Conservation (phyloP, 1,140 invertebrate genomes). For the Eubasilissa regina region DNA sequence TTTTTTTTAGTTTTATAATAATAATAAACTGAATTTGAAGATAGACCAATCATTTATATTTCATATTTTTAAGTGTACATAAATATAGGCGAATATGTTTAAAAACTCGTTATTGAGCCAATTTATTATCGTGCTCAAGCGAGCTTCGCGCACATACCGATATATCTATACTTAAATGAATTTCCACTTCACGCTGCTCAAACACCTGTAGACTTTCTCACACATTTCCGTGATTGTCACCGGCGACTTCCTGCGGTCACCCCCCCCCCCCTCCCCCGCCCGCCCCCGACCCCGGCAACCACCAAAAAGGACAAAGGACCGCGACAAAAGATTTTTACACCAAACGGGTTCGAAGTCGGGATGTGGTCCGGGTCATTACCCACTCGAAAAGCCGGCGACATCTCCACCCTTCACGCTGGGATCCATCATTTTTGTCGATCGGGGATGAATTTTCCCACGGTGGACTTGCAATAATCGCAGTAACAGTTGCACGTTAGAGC, state of each 20-base stretch:
- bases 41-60: too few species aligned
- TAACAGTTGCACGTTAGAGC: neutral
- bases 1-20: too few species aligned
- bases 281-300: too few species aligned
- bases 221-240: constrained; percentile 24
- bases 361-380: constrained; percentile 21
- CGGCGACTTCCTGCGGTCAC: constrained; percentile 9
- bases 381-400: constrained; percentile 3
- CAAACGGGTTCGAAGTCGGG: neutral
- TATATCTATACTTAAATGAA: neutral
- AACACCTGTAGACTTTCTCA: constrained; percentile 36
- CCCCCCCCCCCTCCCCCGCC: constrained; percentile 1
- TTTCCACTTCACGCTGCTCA: neutral
- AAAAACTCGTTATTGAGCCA: too few species aligned
- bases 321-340: neutral
- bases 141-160: too few species aligned
- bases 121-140: too few species aligned
- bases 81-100: too few species aligned
- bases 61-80: too few species aligned
- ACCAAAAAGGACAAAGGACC: neutral
- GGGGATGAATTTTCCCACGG: constrained; percentile 7
- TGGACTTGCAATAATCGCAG: neutral
- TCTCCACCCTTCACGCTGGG: neutral
- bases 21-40: too few species aligned
- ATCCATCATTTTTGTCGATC: neutral